These are phyloP conservation scores for Germaria angustata DNA, from an alignment of 2,888 invertebrate species.

Conservation along the genomic window DNA sequence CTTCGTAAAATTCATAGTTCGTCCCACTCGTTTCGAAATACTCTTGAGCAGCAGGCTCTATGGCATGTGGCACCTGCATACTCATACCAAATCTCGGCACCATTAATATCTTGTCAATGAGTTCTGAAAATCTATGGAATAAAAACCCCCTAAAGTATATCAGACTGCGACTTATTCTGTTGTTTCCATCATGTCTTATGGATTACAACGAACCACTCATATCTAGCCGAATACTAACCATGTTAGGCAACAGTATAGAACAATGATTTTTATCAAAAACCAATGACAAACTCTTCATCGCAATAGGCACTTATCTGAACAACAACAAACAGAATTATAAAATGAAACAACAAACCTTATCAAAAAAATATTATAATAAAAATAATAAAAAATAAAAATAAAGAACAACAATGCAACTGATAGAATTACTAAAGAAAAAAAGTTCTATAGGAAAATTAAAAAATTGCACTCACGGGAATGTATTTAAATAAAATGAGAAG, in stretches of 20 bases:
- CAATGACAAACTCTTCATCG: slow-evolving; percentile 27
- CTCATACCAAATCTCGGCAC: no score
- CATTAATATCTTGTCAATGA: no score
- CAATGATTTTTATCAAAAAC: slow-evolving; percentile 29
- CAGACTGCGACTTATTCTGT: no score
- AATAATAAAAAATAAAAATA: slow-evolving; percentile 3
- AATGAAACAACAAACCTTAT: slow-evolving; percentile 18
- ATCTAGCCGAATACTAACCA: not conserved
- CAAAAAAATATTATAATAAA: slow-evolving; percentile 13
- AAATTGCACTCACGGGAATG: slow-evolving; percentile 15
- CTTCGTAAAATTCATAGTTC: no score
- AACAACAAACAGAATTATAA: slow-evolving; percentile 43
- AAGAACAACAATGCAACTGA: slow-evolving; percentile 21
- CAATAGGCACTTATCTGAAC: slow-evolving; percentile 32
- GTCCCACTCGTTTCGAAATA: no score
- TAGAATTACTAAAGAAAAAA: not conserved
- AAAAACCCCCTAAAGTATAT: no score
- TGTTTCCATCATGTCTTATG: no score
- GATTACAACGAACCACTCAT: no score
- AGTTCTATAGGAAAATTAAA: slow-evolving; percentile 9
- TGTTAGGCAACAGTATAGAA: slow-evolving; percentile 18
- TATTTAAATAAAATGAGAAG: not conserved
- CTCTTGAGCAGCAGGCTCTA: no score
- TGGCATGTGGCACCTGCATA: no score
- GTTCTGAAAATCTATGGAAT: no score